These are phyloP conservation scores for Coleophora flavipennella DNA, from an alignment of 2,888 invertebrate genomes.

Conservation along the genomic window DNA sequence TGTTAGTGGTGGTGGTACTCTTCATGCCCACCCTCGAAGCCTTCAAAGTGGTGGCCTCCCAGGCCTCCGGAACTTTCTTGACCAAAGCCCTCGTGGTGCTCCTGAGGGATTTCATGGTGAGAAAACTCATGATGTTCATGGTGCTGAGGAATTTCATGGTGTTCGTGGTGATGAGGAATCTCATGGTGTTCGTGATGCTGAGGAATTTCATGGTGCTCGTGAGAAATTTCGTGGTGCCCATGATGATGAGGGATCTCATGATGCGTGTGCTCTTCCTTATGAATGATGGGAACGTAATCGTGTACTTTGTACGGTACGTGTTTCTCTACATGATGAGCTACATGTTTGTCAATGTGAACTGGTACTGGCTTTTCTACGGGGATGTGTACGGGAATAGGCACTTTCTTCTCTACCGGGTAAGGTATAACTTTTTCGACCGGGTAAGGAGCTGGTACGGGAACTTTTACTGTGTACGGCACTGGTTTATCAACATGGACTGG, in stretches of 20 bases:
- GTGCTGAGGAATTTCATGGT: slow-evolving; percentile 5
- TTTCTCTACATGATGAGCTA: slow-evolving; percentile 77
- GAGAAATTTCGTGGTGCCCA: slow-evolving; percentile 20
- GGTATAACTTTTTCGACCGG: slow-evolving; percentile 78
- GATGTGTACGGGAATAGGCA: slow-evolving; percentile 77
- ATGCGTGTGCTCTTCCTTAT: slow-evolving; percentile 46
- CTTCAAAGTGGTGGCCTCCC: slow-evolving; percentile 20
- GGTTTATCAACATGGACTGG: slow-evolving; percentile 85
- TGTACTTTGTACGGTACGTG: slow-evolving; percentile 80
- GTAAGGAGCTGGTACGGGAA: slow-evolving; percentile 80
- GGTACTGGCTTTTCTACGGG: slow-evolving; percentile 74
- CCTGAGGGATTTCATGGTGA: slow-evolving; percentile 1
- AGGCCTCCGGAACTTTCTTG: slow-evolving; percentile 20
- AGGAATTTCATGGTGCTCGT: slow-evolving; percentile 25
- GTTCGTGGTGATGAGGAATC: neutral
- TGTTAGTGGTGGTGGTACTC: slow-evolving; percentile 56
- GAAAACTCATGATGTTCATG: neutral
- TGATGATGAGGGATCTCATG: slow-evolving; percentile 28
- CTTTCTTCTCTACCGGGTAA: slow-evolving; percentile 76
- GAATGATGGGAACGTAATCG: slow-evolving; percentile 77
- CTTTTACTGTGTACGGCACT: slow-evolving; percentile 82
- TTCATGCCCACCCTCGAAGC: slow-evolving; percentile 32
- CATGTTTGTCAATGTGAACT: slow-evolving; percentile 77
- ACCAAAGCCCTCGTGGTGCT: neutral
- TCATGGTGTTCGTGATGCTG: too few species aligned